Evolutionary conservation across 2,888 invertebrate genomes (phyloP), one percentile per base, ranked within the genome.

Genomic region (Cryptus armator): DNA sequence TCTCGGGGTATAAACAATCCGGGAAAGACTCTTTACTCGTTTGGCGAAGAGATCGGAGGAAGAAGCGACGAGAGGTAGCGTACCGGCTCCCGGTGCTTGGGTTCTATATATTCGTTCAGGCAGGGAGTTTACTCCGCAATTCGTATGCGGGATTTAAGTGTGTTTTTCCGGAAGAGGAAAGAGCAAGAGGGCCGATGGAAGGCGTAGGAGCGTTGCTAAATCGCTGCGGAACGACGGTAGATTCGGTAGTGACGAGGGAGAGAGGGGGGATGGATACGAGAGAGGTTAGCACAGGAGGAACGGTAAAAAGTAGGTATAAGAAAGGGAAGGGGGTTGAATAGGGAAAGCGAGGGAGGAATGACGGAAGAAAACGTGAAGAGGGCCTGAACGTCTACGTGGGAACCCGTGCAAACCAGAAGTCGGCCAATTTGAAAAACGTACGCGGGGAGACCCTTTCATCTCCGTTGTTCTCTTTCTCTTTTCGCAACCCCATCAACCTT

Each of bases 1-100:
- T 71, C 62, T n/a, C 59, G 59, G 48, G 78, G 79, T 59, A 85
- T 77, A 87, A 87, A 87, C 84, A 86, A 85, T 85, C 80, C 74
- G n/a, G 62, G 77, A 83, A 86, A 86, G 81, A 77, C 72, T 53
- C 48, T 75, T 66, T 53, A 75, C 78, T 37, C 83, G 75, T 80
- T 68, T 68, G 76, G 24, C 71, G 78, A 79, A 71, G 43, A 83
- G 53, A 72, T 71, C 70, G 70, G 44, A 66, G 59, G 67, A 44
- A 59, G 68, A 78, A 44, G 56, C 46, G 29, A 84, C 12, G 24
- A 64, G 24, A 70, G 74, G 24, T 67, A 79, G 66, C 67, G 79
- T 64, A 81, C 79, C 48, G 56, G 56, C 3, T 10, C 70, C 29
- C 53, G 10, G 6, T 14, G 14, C 37, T 14, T 62, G 66, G 53